These are phyloP conservation scores for Halocynthia roretzi DNA, from an alignment of 23 tunicate species.

Conservation along the genomic window DNA sequence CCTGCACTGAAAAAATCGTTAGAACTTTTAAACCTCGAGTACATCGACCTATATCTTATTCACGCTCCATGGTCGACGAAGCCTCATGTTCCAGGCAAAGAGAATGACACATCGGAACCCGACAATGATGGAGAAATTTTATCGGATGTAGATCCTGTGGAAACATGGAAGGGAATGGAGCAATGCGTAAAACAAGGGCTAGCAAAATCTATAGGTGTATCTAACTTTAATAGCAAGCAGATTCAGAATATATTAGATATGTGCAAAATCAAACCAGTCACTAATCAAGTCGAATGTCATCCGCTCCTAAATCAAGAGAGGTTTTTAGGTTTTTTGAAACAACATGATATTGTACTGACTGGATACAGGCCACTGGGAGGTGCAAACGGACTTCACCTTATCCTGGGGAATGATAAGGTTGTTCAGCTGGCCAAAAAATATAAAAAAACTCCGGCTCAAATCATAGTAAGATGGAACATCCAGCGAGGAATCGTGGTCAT, in stretches of 20 bases:
- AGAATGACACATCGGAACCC: constrained; percentile 15
- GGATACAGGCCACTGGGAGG: constrained; percentile 72
- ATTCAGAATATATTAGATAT: constrained; percentile 39
- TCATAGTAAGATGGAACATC: constrained; percentile 62
- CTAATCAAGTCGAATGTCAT: constrained; percentile 90
- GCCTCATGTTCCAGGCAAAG: constrained; percentile 48
- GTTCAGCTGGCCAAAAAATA: constrained; percentile 44
- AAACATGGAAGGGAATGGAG: constrained; percentile 96
- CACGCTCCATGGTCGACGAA: constrained; percentile 68
- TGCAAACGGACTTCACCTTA: constrained; percentile 5
- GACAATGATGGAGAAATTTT: constrained; percentile 54
- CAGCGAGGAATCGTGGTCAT: constrained; percentile 40
- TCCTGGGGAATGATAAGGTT: constrained; percentile 39
- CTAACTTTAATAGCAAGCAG: constrained; percentile 77
- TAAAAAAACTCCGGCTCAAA: constrained; percentile 47
- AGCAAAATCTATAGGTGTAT: constrained; percentile 70
- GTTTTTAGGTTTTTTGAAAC: constrained; percentile 47
- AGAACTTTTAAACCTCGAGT: constrained; percentile 35
- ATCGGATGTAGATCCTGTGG: constrained; percentile 58
- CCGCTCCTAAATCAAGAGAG: constrained; percentile 55
- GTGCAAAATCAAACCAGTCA: constrained; percentile 82
- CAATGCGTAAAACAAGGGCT: constrained; percentile 72
- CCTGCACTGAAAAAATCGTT: constrained; percentile 69
- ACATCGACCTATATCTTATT: constrained; percentile 77
- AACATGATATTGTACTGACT: constrained; percentile 39